Conservation (phyloP, 53 echinoderm and acorn worm species). For the Arbacia lixula region DNA sequence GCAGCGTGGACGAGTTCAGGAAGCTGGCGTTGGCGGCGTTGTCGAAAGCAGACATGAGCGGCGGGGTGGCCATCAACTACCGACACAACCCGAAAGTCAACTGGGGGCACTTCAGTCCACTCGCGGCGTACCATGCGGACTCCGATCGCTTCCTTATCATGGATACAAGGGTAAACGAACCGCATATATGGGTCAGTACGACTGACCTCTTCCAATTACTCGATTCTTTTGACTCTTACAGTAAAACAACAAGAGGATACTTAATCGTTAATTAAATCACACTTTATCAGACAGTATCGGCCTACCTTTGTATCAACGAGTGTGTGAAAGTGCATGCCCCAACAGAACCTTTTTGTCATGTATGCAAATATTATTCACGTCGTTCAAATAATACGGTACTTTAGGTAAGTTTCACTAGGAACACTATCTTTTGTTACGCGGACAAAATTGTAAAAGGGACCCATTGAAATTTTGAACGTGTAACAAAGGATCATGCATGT, state of each 20-base stretch:
- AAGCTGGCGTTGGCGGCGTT: slow-evolving; percentile 11
- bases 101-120: slow-evolving; percentile 58
- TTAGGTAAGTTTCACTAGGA: too few species aligned
- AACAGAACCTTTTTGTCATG: too few species aligned
- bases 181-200: slow-evolving; percentile 45
- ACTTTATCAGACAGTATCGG: too few species aligned
- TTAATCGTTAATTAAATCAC: too few species aligned
- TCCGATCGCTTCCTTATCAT: slow-evolving; percentile 42
- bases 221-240: slow-evolving; percentile 29
- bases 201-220: slow-evolving; percentile 10
- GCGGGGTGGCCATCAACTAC: neutral
- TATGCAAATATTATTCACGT: too few species aligned
- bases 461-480: too few species aligned
- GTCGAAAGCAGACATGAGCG: neutral
- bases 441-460: too few species aligned
- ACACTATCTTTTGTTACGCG: too few species aligned
- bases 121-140: slow-evolving; percentile 46
- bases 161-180: slow-evolving; percentile 24
- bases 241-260: slow-evolving; percentile 26
- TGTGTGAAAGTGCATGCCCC: too few species aligned
- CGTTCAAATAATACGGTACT: too few species aligned
- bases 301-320: too few species aligned
- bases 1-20: slow-evolving; percentile 49
- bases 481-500: too few species aligned
- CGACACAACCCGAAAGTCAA: neutral